These are phyloP conservation scores for Hydrolagus colliei DNA, from an alignment of 2,797 vertebrate species.

Conservation along the genomic window DNA sequence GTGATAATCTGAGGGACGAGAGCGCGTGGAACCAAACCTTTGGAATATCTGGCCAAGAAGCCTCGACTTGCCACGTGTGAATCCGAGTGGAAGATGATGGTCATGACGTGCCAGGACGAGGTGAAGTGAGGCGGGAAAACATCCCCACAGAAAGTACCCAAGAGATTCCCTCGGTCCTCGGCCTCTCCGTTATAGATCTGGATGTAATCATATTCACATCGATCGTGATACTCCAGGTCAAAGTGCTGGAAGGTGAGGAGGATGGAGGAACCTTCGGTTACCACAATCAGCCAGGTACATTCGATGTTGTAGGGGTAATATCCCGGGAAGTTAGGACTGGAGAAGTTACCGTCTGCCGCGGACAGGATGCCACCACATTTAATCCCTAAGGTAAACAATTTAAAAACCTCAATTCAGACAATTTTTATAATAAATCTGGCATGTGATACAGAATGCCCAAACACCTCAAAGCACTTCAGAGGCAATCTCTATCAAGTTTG, in stretches of 20 bases:
- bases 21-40: slow-evolving; percentile 61
- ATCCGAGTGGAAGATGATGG: slow-evolving; percentile 85
- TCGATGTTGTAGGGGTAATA: slow-evolving; percentile 82
- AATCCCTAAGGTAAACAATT: slow-evolving; percentile 61
- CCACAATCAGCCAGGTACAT: slow-evolving; percentile 89
- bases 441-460: too few relatives aligned
- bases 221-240: slow-evolving; percentile 78
- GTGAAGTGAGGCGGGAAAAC: slow-evolving; percentile 76
- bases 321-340: slow-evolving; percentile 90
- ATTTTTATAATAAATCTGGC: too few relatives aligned
- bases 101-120: slow-evolving; percentile 93
- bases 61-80: slow-evolving; percentile 82
- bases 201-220: slow-evolving; percentile 84
- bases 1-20: too few relatives aligned
- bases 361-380: slow-evolving; percentile 96
- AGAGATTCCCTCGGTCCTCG: slow-evolving; percentile 78
- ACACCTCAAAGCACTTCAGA: too few relatives aligned
- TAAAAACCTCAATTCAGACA: background rate
- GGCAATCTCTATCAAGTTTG: too few relatives aligned
- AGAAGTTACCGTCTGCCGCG: slow-evolving; percentile 77
- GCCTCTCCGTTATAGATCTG: slow-evolving; percentile 88
- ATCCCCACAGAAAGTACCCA: slow-evolving; percentile 85
- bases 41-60: slow-evolving; percentile 77
- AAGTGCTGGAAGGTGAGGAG: slow-evolving; percentile 86
- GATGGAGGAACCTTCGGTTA: slow-evolving; percentile 83